Percentiles rank a stretch among this genome's conserved stretches.
Evolutionary conservation across 1,140 invertebrate species (phyloP).

Genomic region (Ectropis grisescens): DNA sequence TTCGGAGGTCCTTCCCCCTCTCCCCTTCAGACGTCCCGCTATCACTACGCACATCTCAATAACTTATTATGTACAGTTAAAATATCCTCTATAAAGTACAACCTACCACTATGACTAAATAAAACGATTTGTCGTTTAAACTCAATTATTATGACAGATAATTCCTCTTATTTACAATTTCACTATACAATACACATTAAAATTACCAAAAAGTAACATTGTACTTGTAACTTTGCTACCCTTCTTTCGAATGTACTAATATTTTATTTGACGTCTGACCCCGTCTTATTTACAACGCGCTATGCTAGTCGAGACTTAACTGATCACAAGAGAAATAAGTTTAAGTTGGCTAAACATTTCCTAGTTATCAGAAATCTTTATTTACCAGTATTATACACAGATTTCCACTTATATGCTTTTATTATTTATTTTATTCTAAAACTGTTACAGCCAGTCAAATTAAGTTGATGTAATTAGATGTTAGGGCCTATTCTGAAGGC

Average conservation of each 20-base stretch:
- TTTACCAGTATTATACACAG: too few relatives aligned
- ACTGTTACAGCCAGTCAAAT: too few relatives aligned
- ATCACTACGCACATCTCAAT: conserved; percentile 34
- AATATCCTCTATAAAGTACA: conserved; percentile 52
- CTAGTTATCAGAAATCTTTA: too few relatives aligned
- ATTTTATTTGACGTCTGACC: conserved; percentile 31
- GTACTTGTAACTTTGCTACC: conserved; percentile 61
- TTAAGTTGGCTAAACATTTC: too few relatives aligned
- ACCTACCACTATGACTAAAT: conserved; percentile 64
- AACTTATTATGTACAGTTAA: conserved; percentile 56
- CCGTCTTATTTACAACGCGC: conserved; percentile 47
- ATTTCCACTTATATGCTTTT: too few relatives aligned
- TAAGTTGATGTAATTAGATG: too few relatives aligned
- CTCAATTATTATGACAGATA: conserved; percentile 66
- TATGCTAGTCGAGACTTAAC: conserved; percentile 62
- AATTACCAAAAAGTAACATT: conserved; percentile 64
- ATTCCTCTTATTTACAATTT: conserved; percentile 66
- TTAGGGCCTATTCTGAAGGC: too few relatives aligned
- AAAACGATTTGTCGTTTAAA: conserved; percentile 65
- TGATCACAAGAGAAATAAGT: conserved; percentile 57
- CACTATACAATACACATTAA: conserved; percentile 62
- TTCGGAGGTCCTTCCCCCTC: too few relatives aligned
- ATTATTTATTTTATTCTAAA: too few relatives aligned
- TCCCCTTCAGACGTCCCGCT: too few relatives aligned
- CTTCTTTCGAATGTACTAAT: conserved; percentile 55